Conservation (phyloP, 92 coral and sea anemone genomes). For the Phymanthus crucifer region DNA sequence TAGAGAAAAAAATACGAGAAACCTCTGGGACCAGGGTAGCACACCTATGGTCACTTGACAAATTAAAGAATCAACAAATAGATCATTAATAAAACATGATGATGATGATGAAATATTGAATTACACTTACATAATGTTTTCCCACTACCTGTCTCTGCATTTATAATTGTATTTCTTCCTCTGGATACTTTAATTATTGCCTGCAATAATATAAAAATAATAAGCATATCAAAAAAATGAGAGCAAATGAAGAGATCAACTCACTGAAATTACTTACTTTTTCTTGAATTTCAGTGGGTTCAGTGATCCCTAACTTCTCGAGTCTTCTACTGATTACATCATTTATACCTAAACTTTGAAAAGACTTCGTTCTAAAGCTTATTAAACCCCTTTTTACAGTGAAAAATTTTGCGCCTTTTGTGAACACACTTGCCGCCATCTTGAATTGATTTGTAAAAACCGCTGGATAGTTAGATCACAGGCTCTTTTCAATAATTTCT, state of each 20-base stretch:
- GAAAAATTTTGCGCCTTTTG: not conserved
- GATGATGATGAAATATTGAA: conserved; percentile 17
- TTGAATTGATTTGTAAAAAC: conserved; percentile 26
- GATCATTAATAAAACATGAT: too few relatives aligned
- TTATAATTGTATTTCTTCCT: conserved; percentile 74
- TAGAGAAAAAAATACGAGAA: too few relatives aligned
- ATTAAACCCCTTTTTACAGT: not conserved
- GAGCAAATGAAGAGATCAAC: not conserved
- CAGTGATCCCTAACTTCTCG: conserved; percentile 43
- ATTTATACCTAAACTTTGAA: conserved; percentile 63
- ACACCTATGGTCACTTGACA: too few relatives aligned
- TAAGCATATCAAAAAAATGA: not conserved
- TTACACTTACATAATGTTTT: conserved; percentile 86
- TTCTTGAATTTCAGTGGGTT: conserved; percentile 75
- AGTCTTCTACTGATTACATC: conserved; percentile 57
- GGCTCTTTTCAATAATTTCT: too few relatives aligned
- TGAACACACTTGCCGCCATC: conserved; percentile 54
- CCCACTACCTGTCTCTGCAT: conserved; percentile 99
- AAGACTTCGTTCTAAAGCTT: conserved; percentile 44
- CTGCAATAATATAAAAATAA: conserved; percentile 45
- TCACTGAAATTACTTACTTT: too few relatives aligned
- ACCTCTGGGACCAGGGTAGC: too few relatives aligned
- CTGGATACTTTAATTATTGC: conserved; percentile 57
- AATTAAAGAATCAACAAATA: too few relatives aligned
- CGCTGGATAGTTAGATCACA: not conserved